phyloP scores from a whole-genome alignment of 2,888 invertebrate genomes.

The Macrosoma leucophasiata region DNA sequence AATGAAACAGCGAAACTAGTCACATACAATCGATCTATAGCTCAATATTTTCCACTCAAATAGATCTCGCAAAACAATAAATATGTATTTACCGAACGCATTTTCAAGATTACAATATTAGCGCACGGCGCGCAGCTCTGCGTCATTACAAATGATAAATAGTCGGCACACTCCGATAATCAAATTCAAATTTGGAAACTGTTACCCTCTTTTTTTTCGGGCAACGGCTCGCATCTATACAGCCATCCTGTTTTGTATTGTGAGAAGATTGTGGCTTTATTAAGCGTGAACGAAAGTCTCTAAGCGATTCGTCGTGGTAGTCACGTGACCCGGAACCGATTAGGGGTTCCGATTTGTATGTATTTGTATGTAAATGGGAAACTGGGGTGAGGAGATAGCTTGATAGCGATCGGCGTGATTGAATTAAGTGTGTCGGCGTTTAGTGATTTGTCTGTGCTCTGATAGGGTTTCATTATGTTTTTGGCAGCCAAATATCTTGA shows the following conservation, averaged over 20 bases:
- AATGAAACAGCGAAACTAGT: constrained; percentile 26
- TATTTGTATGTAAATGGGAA: constrained; percentile 49
- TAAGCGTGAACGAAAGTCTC: constrained; percentile 71
- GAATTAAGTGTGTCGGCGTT: constrained; percentile 59
- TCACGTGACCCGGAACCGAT: constrained; percentile 78
- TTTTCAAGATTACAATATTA: constrained; percentile 73
- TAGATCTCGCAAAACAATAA: constrained; percentile 53
- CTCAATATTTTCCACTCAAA: constrained; percentile 67
- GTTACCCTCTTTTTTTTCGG: constrained; percentile 59
- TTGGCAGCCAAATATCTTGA: too few relatives aligned
- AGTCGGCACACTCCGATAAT: constrained; percentile 74
- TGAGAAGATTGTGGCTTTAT: constrained; percentile 73
- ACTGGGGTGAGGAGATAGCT: constrained; percentile 64
- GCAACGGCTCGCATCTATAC: constrained; percentile 47
- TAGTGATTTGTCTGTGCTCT: constrained; percentile 38
- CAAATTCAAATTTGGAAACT: constrained; percentile 76
- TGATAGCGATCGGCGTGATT: constrained; percentile 66
- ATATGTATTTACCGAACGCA: constrained; percentile 67
- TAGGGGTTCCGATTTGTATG: constrained; percentile 68
- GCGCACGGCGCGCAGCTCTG: constrained; percentile 58
- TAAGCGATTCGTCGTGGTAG: constrained; percentile 75
- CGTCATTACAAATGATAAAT: constrained; percentile 75
- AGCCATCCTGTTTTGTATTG: constrained; percentile 63
- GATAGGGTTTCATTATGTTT: too few relatives aligned
- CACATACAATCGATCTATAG: constrained; percentile 56